Evolutionary conservation across 2,888 invertebrate genomes (phyloP), one percentile per base, ranked within the genome.

Genomic region (Leistus spinibarbis): DNA sequence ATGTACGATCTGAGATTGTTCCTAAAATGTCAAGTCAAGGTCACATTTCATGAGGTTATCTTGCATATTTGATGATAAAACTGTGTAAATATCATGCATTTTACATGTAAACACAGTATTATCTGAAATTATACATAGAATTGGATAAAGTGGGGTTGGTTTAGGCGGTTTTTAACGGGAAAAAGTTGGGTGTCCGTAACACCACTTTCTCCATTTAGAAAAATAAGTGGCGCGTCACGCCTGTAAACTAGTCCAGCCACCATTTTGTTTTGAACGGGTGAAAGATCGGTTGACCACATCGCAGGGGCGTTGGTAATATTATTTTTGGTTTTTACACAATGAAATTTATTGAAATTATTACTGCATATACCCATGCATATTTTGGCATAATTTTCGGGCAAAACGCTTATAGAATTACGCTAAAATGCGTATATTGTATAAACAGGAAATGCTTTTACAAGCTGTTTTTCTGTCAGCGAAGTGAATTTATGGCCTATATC

Each of bases 231-330:
- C 69, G 75, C 75, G 81, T 80, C 81, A 82, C 84, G 84, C 84
- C 84, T 84, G 82, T 80, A 82, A 84, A 81, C 81, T 85, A 84
- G 84, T 81, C 82, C 82, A 82, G 81, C 83, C 82, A 80, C 85
- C 85, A 85, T 85, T 81, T 84, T 84, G 79, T 80, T 79, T 69
- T 80, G 80, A 82, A 79, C 79, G 79, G 81, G 80, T 84, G 85
- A 83, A 82, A 82, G 81, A 82, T 80, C 82, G 84, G 85, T 85
- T 85, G 85, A 84, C 84, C 81, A 83, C 83, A 79, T 83, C 84
- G 80, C 80, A 85, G 85, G 85, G 85, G 85, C 84, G 84, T 83
- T 82, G 82, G 83, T 83, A 82, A 76, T 54, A 67, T 74, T 69
- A 40, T 63, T 67, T 72, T 53, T 19, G 54, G 54, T 69, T 62